Percentiles rank a stretch among this genome's conserved stretches.
Conservation (phyloP, 2,797 vertebrate species). For the Scolopax rusticola region DNA sequence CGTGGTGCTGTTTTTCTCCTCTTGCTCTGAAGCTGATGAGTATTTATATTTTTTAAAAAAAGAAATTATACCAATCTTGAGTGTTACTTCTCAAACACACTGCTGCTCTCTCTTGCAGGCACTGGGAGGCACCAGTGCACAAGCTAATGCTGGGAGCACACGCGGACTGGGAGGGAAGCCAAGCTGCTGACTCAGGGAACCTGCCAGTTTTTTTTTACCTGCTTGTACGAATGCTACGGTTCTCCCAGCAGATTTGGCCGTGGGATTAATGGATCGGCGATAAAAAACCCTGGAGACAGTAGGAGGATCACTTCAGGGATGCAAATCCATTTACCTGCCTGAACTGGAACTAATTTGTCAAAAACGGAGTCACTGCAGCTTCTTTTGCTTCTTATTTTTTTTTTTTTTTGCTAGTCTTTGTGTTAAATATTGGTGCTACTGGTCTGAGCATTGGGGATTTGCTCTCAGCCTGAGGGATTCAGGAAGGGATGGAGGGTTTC, state of each 20-base stretch:
- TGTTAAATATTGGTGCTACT: neutral
- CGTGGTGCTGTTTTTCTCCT: neutral
- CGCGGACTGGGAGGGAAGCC: neutral
- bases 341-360: neutral
- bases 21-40: neutral
- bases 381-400: neutral
- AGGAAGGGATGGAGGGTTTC: neutral
- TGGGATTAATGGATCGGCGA: neutral
- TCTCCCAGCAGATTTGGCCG: neutral
- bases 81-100: neutral
- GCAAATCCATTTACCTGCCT: neutral
- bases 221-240: fast-evolving
- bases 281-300: neutral
- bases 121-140: slow-evolving; percentile 51
- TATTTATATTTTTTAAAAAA: neutral
- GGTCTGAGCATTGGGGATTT: neutral
- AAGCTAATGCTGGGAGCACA: neutral
- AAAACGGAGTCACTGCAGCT: neutral
- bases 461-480: neutral
- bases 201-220: neutral
- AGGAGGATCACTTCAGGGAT: neutral
- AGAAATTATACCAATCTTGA: neutral
- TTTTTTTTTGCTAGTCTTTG: neutral
- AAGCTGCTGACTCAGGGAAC: neutral
- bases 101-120: neutral